Conservation (phyloP, 2,797 vertebrate genomes). For the Poecilia gillii region DNA sequence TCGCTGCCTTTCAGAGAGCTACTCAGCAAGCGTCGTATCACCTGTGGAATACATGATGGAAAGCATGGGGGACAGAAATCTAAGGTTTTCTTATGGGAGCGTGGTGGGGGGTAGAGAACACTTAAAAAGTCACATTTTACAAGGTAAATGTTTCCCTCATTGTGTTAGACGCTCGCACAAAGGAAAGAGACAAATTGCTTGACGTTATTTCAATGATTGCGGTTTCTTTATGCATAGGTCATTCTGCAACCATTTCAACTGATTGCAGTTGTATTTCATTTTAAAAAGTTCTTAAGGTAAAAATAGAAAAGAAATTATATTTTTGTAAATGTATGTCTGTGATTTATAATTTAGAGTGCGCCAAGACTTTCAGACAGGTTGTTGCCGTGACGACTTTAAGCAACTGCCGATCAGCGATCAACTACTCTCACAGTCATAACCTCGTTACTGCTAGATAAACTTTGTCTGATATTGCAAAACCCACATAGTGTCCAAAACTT, state of each 20-base stretch:
- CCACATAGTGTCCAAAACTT: neutral
- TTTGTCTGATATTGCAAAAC: neutral
- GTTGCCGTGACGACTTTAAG: neutral
- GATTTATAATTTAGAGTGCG: neutral
- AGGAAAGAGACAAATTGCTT: constrained; percentile 5
- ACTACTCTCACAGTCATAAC: neutral
- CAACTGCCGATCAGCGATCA: neutral
- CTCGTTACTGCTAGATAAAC: neutral
- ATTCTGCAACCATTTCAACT: constrained; percentile 6
- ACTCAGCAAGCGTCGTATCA: constrained; percentile 29
- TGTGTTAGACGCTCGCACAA: constrained; percentile 8
- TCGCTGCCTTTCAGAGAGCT: constrained; percentile 47
- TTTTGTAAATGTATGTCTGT: neutral
- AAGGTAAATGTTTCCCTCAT: constrained; percentile 22
- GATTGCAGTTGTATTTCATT: constrained; percentile 6
- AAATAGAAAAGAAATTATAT: neutral
- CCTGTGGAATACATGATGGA: constrained; percentile 40
- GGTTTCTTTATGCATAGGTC: neutral
- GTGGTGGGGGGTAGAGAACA: neutral
- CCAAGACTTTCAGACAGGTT: neutral
- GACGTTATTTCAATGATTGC: constrained; percentile 22
- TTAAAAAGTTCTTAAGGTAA: constrained; percentile 1
- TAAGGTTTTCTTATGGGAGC: constrained; percentile 18
- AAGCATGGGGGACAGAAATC: neutral
- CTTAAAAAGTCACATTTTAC: constrained; percentile 24